These are phyloP conservation scores for Amazona vittata DNA, from an alignment of 2,113 vertebrate species.

Conservation along the genomic window DNA sequence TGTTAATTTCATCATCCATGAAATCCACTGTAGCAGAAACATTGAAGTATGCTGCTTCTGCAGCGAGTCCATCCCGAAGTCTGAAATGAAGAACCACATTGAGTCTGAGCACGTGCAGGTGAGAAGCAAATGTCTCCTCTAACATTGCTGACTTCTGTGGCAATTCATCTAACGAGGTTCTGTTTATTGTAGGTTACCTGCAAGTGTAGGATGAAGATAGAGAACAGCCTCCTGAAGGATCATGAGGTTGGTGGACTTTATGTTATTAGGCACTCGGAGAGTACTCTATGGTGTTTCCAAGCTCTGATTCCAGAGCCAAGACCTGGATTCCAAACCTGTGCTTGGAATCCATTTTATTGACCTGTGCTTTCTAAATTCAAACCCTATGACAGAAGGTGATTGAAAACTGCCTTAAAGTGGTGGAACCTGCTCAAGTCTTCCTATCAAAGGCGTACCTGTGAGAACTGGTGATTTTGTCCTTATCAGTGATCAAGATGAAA, in stretches of 20 bases:
- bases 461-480: background rate
- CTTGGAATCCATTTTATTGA: background rate
- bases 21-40: slow-evolving; percentile 93
- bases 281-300: background rate
- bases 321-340: background rate
- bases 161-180: background rate
- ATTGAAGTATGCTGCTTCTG: slow-evolving; percentile 87
- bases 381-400: background rate
- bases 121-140: background rate
- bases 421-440: background rate
- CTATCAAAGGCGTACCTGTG: background rate
- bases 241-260: slow-evolving; percentile 84
- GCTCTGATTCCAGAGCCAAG: background rate
- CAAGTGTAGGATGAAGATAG: slow-evolving; percentile 90
- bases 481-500: background rate
- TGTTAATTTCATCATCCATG: slow-evolving; percentile 92
- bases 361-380: background rate
- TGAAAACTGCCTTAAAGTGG: background rate
- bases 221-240: slow-evolving; percentile 82
- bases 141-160: background rate
- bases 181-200: slow-evolving; percentile 82
- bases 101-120: slow-evolving; percentile 89
- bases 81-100: slow-evolving; percentile 86
- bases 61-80: slow-evolving; percentile 87
- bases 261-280: rapidly evolving